A percentile compares a stretch with the other conserved stretches of the same genome.
phyloP scores from a whole-genome alignment of 2,888 invertebrate genomes.

The Pycnomerus fuliginosus region DNA sequence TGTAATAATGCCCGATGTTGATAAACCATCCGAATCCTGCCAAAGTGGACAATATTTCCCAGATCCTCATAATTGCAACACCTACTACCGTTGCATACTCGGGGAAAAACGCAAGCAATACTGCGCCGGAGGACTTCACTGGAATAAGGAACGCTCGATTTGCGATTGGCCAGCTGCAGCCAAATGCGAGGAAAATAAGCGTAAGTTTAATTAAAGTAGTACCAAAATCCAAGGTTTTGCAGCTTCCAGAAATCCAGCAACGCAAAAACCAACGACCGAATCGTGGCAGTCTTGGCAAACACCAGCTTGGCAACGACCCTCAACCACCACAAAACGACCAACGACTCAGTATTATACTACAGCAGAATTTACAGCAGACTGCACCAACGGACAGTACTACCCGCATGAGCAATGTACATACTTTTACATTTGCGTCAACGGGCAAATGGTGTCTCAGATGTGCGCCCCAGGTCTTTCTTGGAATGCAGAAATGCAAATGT shows the following conservation, averaged over 20 bases:
- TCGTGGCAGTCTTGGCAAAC: no score
- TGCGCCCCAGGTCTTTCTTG: constrained; percentile 79
- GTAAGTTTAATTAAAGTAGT: no score
- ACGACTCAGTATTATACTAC: neutral
- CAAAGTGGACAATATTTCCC: constrained; percentile 55
- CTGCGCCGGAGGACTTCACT: constrained; percentile 80
- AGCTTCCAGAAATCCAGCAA: no score
- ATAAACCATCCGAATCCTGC: constrained; percentile 46
- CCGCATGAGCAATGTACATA: constrained; percentile 70
- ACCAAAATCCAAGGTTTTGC: no score
- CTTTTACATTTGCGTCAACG: constrained; percentile 78
- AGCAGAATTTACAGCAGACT: constrained; percentile 49
- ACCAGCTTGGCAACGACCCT: constrained; percentile 5
- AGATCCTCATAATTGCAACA: constrained; percentile 69
- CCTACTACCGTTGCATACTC: constrained; percentile 74
- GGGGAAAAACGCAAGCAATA: constrained; percentile 70
- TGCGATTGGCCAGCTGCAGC: constrained; percentile 83
- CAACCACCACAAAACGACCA: constrained; percentile 6
- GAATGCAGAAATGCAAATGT: constrained; percentile 65
- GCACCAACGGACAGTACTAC: constrained; percentile 74
- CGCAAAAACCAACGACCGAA: constrained; percentile 9
- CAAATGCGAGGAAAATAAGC: constrained; percentile 58
- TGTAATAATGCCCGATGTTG: constrained; percentile 53
- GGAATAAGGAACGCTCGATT: constrained; percentile 65
- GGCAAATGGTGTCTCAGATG: constrained; percentile 64